Conservation (phyloP, 2,113 vertebrate genomes). For the Calidris pygmaea region DNA sequence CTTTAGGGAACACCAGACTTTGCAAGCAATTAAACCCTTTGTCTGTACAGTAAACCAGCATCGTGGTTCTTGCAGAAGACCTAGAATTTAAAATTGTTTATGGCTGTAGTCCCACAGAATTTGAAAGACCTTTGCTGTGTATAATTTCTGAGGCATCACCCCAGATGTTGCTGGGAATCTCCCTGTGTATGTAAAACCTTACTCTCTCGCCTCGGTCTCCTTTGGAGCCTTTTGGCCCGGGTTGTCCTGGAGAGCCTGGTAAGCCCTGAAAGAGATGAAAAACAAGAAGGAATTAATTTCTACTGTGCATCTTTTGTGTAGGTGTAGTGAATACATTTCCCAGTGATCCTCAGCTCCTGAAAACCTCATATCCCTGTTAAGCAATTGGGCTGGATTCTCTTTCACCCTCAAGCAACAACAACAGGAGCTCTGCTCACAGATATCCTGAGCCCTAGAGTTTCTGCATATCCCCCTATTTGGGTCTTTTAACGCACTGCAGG, state of each 20-base stretch:
- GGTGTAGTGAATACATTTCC: background rate
- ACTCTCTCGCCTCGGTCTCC: slow-evolving; percentile 81
- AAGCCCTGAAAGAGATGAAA: slow-evolving; percentile 68
- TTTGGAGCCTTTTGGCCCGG: slow-evolving; percentile 74
- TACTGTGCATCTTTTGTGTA: background rate
- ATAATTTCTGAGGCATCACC: background rate
- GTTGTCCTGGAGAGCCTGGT: slow-evolving; percentile 73
- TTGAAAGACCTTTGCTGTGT: background rate
- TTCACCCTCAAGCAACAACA: background rate
- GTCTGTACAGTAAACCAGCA: background rate
- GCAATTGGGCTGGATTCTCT: background rate
- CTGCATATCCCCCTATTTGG: background rate
- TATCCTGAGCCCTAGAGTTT: background rate
- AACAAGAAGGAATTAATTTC: background rate
- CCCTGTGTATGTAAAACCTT: slow-evolving; percentile 30
- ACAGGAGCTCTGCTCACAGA: background rate
- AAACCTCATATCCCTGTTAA: background rate
- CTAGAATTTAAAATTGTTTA: background rate
- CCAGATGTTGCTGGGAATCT: background rate
- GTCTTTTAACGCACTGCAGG: background rate
- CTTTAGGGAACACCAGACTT: background rate
- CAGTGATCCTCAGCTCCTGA: background rate
- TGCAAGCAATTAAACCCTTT: background rate
- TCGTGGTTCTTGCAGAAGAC: background rate
- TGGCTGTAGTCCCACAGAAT: background rate